Conservation (phyloP, 2,888 invertebrate genomes). For the Iselma pallidipennis region DNA sequence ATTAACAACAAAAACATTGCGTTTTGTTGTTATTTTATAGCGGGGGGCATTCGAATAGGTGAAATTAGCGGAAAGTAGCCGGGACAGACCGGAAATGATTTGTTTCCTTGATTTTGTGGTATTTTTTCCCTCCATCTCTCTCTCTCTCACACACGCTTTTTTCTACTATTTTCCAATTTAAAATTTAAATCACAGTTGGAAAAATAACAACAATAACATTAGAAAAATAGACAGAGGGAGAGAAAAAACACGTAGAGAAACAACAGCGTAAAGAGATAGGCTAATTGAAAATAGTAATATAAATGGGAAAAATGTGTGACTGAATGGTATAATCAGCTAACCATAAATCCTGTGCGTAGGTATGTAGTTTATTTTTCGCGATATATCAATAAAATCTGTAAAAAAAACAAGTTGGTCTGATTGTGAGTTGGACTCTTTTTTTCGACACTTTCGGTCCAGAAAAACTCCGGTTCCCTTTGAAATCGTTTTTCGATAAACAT, state of each 20-base stretch:
- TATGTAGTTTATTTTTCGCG: not conserved
- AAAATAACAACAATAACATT: too few species aligned
- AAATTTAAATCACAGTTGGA: not conserved
- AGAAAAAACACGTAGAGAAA: too few species aligned
- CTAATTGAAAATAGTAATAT: not conserved
- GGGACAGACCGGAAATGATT: not conserved
- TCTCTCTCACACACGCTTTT: not conserved
- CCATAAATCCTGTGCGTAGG: not conserved
- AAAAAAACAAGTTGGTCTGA: too few species aligned
- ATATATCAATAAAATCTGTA: too few species aligned
- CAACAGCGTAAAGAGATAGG: not conserved
- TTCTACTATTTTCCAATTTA: not conserved
- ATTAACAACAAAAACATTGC: not conserved
- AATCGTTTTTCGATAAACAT: too few species aligned
- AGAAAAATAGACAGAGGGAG: too few species aligned
- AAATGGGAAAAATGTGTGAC: not conserved
- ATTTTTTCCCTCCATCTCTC: not conserved
- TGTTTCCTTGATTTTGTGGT: not conserved
- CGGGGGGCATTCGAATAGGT: not conserved
- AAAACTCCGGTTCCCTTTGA: too few species aligned
- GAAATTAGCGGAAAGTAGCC: not conserved
- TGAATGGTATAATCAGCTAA: not conserved
- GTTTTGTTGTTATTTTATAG: not conserved
- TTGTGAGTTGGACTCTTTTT: too few species aligned
- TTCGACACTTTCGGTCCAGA: too few species aligned